Conservation (phyloP, 2,113 vertebrate genomes). For the Takifugu bimaculatus region DNA sequence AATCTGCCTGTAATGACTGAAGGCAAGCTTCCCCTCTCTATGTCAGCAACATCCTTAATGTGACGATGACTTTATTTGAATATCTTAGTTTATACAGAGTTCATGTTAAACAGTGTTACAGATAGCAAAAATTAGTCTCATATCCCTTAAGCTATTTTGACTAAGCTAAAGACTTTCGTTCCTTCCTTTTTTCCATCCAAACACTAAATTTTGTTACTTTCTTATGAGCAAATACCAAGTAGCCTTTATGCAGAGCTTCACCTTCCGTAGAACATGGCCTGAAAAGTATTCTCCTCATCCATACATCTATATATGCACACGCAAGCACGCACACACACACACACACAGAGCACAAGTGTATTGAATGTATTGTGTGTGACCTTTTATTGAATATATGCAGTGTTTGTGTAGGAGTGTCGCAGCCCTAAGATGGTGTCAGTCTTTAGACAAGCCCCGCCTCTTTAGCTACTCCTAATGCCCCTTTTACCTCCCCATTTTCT, state of each 20-base stretch:
- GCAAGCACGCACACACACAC: constrained; percentile 9
- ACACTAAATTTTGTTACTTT: too few relatives aligned
- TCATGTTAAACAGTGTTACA: constrained; percentile 87
- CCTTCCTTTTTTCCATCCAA: background rate
- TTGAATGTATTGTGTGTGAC: constrained; percentile 47
- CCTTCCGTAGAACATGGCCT: constrained; percentile 47
- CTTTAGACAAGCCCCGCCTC: constrained; percentile 58
- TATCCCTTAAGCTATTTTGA: constrained; percentile 51
- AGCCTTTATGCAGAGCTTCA: constrained; percentile 18
- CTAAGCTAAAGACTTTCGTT: too few relatives aligned
- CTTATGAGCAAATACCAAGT: too few relatives aligned
- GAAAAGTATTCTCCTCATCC: constrained; percentile 26
- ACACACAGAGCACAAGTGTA: constrained; percentile 14
- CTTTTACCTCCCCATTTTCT: constrained; percentile 70
- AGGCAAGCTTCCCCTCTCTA: background rate
- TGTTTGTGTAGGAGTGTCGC: constrained; percentile 33
- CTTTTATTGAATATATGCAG: constrained; percentile 39
- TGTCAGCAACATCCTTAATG: background rate
- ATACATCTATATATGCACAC: background rate
- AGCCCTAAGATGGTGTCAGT: constrained; percentile 58
- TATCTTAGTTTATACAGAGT: constrained; percentile 65
- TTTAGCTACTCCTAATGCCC: constrained; percentile 60
- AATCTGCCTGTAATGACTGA: constrained; percentile 16
- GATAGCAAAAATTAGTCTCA: constrained; percentile 75
- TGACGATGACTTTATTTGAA: constrained; percentile 62